phyloP scores from a whole-genome alignment of 2,113 vertebrate genomes.

The Pseudopodoces humilis region DNA sequence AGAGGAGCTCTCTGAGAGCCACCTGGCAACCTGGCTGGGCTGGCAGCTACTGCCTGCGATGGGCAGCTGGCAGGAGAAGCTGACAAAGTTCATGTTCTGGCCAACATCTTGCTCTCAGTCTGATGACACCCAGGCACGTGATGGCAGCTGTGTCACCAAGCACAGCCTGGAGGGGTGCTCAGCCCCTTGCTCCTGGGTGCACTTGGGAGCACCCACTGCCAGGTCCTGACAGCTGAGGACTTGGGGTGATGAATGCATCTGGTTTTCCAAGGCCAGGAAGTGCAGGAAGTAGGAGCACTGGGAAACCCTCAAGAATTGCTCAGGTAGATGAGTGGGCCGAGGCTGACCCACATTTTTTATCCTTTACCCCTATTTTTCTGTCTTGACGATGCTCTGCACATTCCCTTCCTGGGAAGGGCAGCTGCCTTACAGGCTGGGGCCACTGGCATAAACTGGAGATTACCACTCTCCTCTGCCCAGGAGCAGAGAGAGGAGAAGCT shows the following conservation, averaged over 20 bases:
- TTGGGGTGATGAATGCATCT: not conserved
- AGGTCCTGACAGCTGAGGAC: not conserved
- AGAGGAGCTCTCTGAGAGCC: not conserved
- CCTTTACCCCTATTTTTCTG: not conserved
- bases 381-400: not conserved
- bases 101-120: not conserved
- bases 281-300: not conserved
- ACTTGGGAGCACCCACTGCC: not conserved
- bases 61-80: not conserved
- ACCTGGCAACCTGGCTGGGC: not conserved
- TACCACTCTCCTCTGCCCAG: not conserved
- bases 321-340: not conserved
- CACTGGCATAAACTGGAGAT: not conserved
- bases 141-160: not conserved
- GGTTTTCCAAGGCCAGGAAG: not conserved
- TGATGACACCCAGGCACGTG: not conserved
- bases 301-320: not conserved
- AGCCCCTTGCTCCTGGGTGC: not conserved
- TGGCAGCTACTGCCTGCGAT: not conserved
- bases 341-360: not conserved
- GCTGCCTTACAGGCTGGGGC: not conserved
- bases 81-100: not conserved
- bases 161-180: not conserved
- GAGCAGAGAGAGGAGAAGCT: not conserved
- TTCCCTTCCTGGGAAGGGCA: not conserved